phyloP scores from a whole-genome alignment of 1,140 invertebrate genomes.

The Diorhabda carinulata region DNA sequence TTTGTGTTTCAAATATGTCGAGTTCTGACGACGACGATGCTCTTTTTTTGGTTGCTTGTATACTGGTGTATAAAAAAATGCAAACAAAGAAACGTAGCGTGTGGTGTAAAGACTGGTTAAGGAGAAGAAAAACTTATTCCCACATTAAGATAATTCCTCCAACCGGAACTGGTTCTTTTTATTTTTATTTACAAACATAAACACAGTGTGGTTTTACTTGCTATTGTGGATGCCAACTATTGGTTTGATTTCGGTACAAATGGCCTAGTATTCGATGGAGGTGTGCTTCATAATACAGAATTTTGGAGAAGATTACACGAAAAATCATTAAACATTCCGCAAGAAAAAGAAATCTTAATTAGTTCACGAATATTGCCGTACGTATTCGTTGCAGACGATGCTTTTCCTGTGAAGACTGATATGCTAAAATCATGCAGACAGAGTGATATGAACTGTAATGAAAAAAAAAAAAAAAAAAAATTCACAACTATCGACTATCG shows the following conservation, averaged over 20 bases:
- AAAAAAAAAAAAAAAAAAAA: constrained; percentile 9
- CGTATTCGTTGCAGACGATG: constrained; percentile 44
- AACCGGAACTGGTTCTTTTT: constrained; percentile 38
- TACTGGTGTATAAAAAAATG: too few relatives aligned
- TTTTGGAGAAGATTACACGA: constrained; percentile 27
- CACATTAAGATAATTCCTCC: constrained; percentile 38
- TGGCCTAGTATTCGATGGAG: constrained; percentile 39
- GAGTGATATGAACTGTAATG: neutral
- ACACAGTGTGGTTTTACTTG: constrained; percentile 41
- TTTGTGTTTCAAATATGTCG: too few relatives aligned
- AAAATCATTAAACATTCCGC: neutral
- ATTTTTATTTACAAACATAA: neutral
- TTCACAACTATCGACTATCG: constrained; percentile 18
- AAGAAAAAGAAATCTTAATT: neutral
- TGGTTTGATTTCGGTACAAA: constrained; percentile 43
- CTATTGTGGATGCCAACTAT: constrained; percentile 41
- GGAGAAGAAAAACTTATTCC: too few relatives aligned
- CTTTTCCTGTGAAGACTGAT: constrained; percentile 45
- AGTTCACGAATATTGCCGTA: constrained; percentile 18
- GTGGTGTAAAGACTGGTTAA: too few relatives aligned
- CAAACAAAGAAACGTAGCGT: too few relatives aligned
- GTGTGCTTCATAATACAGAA: constrained; percentile 32
- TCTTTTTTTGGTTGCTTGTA: too few relatives aligned
- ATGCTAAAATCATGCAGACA: constrained; percentile 46
- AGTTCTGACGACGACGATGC: too few relatives aligned